Conservation (phyloP, 2,797 vertebrate genomes). For the Thaleichthys pacificus region DNA sequence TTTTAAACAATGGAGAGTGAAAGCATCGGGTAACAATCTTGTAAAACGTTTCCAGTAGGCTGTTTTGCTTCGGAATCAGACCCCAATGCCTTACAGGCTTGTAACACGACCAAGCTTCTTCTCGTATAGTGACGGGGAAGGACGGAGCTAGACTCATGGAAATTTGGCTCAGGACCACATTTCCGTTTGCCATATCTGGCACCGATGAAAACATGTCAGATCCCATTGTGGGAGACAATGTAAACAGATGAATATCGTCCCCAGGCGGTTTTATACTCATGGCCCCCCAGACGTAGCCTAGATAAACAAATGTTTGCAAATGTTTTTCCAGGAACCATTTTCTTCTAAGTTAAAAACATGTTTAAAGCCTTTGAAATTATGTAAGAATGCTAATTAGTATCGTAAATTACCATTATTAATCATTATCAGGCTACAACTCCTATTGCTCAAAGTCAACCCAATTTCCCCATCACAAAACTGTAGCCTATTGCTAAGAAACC, state of each 20-base stretch:
- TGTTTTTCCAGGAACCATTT: constrained; percentile 30
- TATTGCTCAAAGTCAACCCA: no score
- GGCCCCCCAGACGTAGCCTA: constrained; percentile 35
- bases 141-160: constrained; percentile 63
- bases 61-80: neutral
- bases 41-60: no score
- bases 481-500: no score
- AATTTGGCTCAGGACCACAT: constrained; percentile 73
- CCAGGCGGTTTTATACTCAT: constrained; percentile 47
- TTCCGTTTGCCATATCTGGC: constrained; percentile 66
- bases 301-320: constrained; percentile 63
- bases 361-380: no score
- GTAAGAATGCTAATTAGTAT: no score
- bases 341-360: no score
- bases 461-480: no score
- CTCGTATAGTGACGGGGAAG: constrained; percentile 24
- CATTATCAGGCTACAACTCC: no score
- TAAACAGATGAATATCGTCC: constrained; percentile 75
- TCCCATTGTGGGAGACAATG: constrained; percentile 69
- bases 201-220: constrained; percentile 62
- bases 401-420: no score
- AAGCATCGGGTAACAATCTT: no score
- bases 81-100: neutral
- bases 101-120: constrained; percentile 24
- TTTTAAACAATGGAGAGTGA: no score